Evolutionary conservation across 2,888 invertebrate genomes (phyloP).

Genomic region (Drosophila recens): DNA sequence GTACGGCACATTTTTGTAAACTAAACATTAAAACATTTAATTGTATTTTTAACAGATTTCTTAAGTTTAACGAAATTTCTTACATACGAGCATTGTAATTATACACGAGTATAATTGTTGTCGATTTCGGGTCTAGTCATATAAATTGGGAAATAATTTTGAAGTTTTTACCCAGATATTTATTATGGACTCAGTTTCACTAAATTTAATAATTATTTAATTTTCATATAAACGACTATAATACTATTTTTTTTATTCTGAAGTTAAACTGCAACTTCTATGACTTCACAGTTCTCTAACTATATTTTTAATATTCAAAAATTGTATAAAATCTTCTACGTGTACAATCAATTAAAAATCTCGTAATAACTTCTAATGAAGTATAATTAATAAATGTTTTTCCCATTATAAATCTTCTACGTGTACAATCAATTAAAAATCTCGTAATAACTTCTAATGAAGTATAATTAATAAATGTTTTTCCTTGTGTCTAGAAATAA

Average conservation of each 20-base stretch:
- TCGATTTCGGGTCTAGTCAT: neutral
- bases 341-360: too few relatives aligned
- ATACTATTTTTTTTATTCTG: neutral
- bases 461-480: too few relatives aligned
- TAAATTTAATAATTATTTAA: neutral
- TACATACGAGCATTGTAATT: neutral
- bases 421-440: too few relatives aligned
- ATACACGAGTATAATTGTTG: neutral
- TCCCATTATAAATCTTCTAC: too few relatives aligned
- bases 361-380: too few relatives aligned
- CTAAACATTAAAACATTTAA: conserved; percentile 19
- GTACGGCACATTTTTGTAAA: conserved; percentile 14
- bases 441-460: too few relatives aligned
- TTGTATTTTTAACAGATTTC: conserved; percentile 20
- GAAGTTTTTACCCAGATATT: neutral
- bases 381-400: too few relatives aligned
- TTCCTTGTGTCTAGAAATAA: too few relatives aligned
- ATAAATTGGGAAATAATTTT: neutral
- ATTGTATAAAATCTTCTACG: too few relatives aligned
- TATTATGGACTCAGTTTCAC: neutral
- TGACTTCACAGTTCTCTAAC: too few relatives aligned
- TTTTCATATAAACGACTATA: neutral
- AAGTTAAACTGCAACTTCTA: too few relatives aligned
- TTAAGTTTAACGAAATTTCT: neutral
- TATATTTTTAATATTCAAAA: too few relatives aligned